These are phyloP conservation scores for Epinotia brunnichana DNA, from an alignment of 2,888 invertebrate genomes.

Conservation along the genomic window DNA sequence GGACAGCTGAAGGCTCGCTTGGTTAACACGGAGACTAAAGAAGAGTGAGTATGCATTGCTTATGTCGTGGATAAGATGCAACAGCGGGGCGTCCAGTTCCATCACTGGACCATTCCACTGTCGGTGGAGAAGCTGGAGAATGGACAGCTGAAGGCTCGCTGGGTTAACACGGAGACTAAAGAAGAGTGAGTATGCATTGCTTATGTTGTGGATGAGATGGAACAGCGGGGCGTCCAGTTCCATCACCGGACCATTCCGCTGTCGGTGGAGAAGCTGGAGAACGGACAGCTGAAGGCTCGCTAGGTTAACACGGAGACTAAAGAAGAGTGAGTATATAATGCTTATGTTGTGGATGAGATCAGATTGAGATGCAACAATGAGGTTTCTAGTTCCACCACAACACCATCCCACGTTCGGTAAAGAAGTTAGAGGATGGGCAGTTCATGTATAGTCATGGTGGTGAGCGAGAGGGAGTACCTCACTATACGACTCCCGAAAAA, in stretches of 20 bases:
- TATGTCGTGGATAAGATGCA: not conserved
- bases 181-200: slow-evolving; percentile 12
- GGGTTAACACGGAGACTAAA: slow-evolving; percentile 67
- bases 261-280: too few species aligned
- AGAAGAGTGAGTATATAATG: too few species aligned
- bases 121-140: slow-evolving; percentile 49
- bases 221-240: too few species aligned
- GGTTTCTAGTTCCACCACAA: not conserved
- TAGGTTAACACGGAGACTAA: slow-evolving; percentile 77
- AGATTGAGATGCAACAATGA: not conserved
- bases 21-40: slow-evolving; percentile 77
- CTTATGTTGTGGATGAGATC: too few species aligned
- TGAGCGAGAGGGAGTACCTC: too few species aligned
- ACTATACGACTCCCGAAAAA: too few species aligned
- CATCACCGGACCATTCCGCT: not conserved
- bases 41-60: slow-evolving; percentile 64
- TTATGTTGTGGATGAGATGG: too few species aligned
- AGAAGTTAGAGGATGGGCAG: slow-evolving; percentile 75
- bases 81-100: not conserved
- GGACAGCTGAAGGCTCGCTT: slow-evolving; percentile 88
- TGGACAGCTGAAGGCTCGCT: slow-evolving; percentile 88
- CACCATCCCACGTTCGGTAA: not conserved
- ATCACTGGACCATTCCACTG: not conserved
- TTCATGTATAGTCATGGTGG: too few species aligned
- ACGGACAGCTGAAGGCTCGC: slow-evolving; percentile 83